Evolutionary conservation across 1,140 invertebrate genomes (phyloP).

Genomic region (Eciton burchellii): DNA sequence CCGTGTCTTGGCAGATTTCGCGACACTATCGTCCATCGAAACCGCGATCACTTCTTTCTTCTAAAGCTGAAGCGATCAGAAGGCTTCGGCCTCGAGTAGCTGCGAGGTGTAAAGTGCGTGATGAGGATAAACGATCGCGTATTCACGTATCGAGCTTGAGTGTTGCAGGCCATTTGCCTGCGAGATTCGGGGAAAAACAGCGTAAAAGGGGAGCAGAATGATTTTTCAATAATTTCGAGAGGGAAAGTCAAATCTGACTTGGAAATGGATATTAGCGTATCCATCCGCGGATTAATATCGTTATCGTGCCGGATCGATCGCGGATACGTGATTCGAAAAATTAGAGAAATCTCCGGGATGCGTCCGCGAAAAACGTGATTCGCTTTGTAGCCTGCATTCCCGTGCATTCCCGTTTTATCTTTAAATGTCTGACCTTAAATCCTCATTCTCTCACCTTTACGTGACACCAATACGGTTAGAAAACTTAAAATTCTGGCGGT

Average conservation of each 20-base stretch:
- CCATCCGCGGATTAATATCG: conserved; percentile 1
- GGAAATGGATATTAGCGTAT: conserved; percentile 48
- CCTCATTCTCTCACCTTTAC: not conserved
- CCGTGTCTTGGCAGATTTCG: not conserved
- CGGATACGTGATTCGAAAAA: conserved; percentile 1
- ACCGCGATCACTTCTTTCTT: too few relatives aligned
- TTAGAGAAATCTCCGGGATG: not conserved
- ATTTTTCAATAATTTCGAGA: conserved; percentile 24
- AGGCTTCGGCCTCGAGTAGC: too few relatives aligned
- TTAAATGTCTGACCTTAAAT: not conserved
- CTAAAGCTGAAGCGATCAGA: too few relatives aligned
- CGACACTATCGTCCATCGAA: not conserved
- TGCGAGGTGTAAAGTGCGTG: too few relatives aligned
- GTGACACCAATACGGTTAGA: not conserved
- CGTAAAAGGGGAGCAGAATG: conserved; percentile 26
- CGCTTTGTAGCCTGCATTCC: not conserved
- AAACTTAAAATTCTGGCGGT: conserved; percentile 1
- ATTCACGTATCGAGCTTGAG: conserved; percentile 63
- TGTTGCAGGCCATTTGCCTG: conserved; percentile 57
- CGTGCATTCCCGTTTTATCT: not conserved
- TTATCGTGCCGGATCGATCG: conserved; percentile 7
- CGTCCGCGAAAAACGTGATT: not conserved
- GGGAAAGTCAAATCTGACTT: conserved; percentile 5
- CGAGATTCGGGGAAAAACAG: conserved; percentile 36
- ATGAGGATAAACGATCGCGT: too few relatives aligned